Base-by-base conservation (phyloP, 2,888 invertebrate species). In the Melipona bicolor region DNA sequence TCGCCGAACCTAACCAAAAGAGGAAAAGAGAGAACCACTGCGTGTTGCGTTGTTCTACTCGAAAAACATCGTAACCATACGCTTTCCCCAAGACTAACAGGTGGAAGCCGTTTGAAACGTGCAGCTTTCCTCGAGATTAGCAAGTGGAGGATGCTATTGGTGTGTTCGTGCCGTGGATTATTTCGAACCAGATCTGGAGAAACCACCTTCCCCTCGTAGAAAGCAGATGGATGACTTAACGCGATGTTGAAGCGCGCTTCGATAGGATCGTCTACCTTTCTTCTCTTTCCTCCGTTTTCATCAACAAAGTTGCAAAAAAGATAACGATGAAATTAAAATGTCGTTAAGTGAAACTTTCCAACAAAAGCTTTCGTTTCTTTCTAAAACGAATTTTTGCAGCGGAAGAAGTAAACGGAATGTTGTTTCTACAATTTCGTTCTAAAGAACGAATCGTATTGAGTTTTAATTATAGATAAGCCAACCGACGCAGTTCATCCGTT, bases 51-150 rank as follows among this genome's bases (percentile, higher is more conserved):
- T 75, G 87, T 87, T 88, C 85, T 85, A 83, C 85, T 83, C 85
- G 85, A 89, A 84, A 79, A 83, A 85, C 79, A 82, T 73, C 77
- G 72, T 83, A 82, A 85, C 89, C 77, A 81, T 83, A 88, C 88
- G 86, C 89, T 89, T 89, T 89, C 88, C 89, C 83, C 81, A 68
- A 83, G 86, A 88, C 87, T 89, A 89, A 89, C 89, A 89, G 88
- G 88, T 89, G 89, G 89, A 89, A 87, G 87, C 77, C 89, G 82
- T 72, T 84, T 52, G 81, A 74, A 87, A 84, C 83, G 83, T 79
- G 84, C 89, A 87, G 89, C 88, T 89, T 89, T 89, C 86, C 86
- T 88, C 75, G 76, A 83, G 89, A 89, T 89, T 89, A 87, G 86
- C 89, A 89, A 86, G 84, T 89, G 89, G 81, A 89, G 77, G 83